These are phyloP conservation scores for Drosophila ironensis DNA, from an alignment of 1,140 invertebrate genomes.

Conservation along the genomic window DNA sequence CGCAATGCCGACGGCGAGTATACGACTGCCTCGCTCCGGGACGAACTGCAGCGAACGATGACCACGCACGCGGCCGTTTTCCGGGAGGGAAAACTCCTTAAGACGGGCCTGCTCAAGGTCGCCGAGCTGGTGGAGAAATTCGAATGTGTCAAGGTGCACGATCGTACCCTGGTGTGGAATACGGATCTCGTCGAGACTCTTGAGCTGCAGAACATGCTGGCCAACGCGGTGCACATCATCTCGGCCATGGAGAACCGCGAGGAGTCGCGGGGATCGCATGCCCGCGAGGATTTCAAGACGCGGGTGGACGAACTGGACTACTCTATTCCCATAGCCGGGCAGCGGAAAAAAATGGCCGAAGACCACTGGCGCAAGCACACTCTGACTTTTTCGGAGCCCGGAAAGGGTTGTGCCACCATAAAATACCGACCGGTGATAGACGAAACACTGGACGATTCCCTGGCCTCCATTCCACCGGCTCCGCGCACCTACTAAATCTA, in stretches of 20 bases:
- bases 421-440: constrained; percentile 96
- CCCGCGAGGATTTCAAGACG: constrained; percentile 96
- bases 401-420: constrained; percentile 90
- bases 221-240: constrained; percentile 96
- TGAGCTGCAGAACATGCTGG: constrained; percentile 97
- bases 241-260: constrained; percentile 95
- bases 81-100: constrained; percentile 91
- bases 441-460: constrained; percentile 89
- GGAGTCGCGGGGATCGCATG: constrained; percentile 98
- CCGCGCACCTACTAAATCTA: constrained; percentile 90
- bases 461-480: constrained; percentile 92
- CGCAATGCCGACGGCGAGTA: constrained; percentile 90
- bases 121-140: constrained; percentile 86
- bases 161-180: constrained; percentile 94
- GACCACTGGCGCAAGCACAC: constrained; percentile 99
- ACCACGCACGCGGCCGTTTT: constrained; percentile 98
- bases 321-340: constrained; percentile 84
- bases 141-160: constrained; percentile 85
- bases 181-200: constrained; percentile 97
- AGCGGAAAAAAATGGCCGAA: constrained; percentile 85
- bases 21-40: constrained; percentile 91
- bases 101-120: constrained; percentile 88
- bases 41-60: constrained; percentile 98
- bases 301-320: constrained; percentile 91
- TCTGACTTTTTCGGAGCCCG: constrained; percentile 87